Conservation (phyloP, 1,140 invertebrate genomes). For the Sycobia sp. region DNA sequence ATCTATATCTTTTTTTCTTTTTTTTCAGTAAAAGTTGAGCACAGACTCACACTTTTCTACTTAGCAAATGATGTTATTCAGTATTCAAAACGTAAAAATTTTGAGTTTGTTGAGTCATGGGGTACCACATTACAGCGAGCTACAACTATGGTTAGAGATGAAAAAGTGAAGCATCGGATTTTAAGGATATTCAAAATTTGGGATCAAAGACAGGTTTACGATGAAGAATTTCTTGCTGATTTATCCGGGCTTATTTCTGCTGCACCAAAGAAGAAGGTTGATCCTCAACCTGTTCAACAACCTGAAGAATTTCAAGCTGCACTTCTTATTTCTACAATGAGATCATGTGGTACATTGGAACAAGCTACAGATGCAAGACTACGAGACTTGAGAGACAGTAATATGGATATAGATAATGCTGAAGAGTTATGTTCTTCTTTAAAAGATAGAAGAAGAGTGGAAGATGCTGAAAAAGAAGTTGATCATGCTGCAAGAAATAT, state of each 20-base stretch:
- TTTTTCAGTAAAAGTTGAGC: slow-evolving; percentile 77
- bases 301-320: slow-evolving; percentile 61
- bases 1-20: background rate
- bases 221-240: slow-evolving; percentile 84
- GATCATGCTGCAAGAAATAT: slow-evolving; percentile 79
- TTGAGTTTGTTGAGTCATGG: slow-evolving; percentile 89
- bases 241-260: slow-evolving; percentile 79
- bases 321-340: slow-evolving; percentile 61
- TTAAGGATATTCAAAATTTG: slow-evolving; percentile 91
- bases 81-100: slow-evolving; percentile 89
- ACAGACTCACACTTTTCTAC: slow-evolving; percentile 89
- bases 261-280: slow-evolving; percentile 72
- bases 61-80: slow-evolving; percentile 96
- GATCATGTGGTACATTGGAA: slow-evolving; percentile 62
- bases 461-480: slow-evolving; percentile 87
- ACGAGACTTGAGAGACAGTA: slow-evolving; percentile 53
- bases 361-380: slow-evolving; percentile 56
- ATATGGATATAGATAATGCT: slow-evolving; percentile 64
- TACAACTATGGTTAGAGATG: slow-evolving; percentile 87
- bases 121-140: slow-evolving; percentile 88
- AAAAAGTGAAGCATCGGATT: slow-evolving; percentile 84
- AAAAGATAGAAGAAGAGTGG: slow-evolving; percentile 83
- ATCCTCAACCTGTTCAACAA: slow-evolving; percentile 63
- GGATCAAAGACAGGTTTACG: slow-evolving; percentile 88
- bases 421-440: slow-evolving; percentile 71